Percentiles rank a stretch among this genome's conserved stretches.
phyloP scores from a whole-genome alignment of 53 echinoderm and acorn worm species.

The Actinopyga echinites region DNA sequence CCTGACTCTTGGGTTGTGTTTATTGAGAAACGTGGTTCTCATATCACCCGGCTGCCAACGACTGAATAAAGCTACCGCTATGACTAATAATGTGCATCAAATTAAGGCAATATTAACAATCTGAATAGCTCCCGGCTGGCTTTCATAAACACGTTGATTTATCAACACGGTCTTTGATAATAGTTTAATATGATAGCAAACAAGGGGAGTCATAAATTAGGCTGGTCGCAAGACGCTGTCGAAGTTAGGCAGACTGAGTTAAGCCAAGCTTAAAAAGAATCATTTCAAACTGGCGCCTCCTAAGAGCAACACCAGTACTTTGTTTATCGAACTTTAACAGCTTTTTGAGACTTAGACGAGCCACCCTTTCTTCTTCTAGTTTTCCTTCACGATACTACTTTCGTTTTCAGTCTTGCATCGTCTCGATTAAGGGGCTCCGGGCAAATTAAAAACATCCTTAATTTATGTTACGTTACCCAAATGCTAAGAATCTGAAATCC shows the following conservation, averaged over 20 bases:
- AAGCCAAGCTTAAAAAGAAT: conserved; percentile 29
- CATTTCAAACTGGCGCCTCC: conserved; percentile 28
- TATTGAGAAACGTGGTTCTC: no score
- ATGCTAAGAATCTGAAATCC: neutral
- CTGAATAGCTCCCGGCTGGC: no score
- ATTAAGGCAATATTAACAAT: no score
- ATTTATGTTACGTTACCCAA: conserved; percentile 34
- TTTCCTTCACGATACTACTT: no score
- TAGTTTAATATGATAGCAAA: conserved; percentile 40
- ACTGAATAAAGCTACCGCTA: no score
- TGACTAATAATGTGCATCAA: no score
- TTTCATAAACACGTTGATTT: conserved; percentile 23
- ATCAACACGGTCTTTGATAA: conserved; percentile 38
- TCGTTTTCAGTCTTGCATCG: neutral
- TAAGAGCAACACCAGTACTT: conserved; percentile 40
- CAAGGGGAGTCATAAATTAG: conserved; percentile 28
- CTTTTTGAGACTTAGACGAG: conserved; percentile 4
- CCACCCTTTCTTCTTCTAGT: conserved; percentile 3
- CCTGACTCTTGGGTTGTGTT: no score
- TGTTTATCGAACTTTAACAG: conserved; percentile 38
- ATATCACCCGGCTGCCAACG: no score
- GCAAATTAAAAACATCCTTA: conserved; percentile 37
- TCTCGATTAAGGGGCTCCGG: conserved; percentile 16
- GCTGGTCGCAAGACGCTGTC: conserved; percentile 22
- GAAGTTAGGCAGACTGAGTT: conserved; percentile 19